These are phyloP conservation scores for Barypeithes pellucidus DNA, from an alignment of 2,888 invertebrate species.

Conservation along the genomic window DNA sequence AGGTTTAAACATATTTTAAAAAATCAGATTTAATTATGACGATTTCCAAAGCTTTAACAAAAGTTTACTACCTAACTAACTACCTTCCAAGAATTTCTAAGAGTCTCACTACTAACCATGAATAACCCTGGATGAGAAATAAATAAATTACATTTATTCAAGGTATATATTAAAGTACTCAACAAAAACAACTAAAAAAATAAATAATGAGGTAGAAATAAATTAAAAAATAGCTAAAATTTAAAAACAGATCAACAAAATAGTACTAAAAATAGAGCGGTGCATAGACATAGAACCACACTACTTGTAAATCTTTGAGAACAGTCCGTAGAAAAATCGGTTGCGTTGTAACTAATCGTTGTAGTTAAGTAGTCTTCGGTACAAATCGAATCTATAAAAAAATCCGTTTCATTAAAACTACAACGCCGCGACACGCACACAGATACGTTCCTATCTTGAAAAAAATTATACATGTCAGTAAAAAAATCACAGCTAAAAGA, in stretches of 20 bases:
- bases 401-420: constrained; percentile 57
- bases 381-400: constrained; percentile 61
- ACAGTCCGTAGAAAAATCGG: constrained; percentile 56
- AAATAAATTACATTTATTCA: neutral
- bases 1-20: no score
- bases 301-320: constrained; percentile 26
- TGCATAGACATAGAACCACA: constrained; percentile 24
- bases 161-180: constrained; percentile 33
- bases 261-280: constrained; percentile 32
- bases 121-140: no score
- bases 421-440: constrained; percentile 64
- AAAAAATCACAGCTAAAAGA: constrained; percentile 67
- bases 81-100: no score
- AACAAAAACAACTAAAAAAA: constrained; percentile 43
- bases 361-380: constrained; percentile 35
- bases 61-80: no score
- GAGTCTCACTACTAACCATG: no score
- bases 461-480: constrained; percentile 65
- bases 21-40: no score
- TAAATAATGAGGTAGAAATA: constrained; percentile 54
- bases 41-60: no score
- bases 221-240: constrained; percentile 50
- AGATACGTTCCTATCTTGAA: constrained; percentile 61
- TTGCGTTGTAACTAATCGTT: constrained; percentile 49
- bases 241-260: constrained; percentile 48